These are phyloP conservation scores for Oasisia sp. DNA, from an alignment of 2,888 invertebrate genomes.

Conservation along the genomic window DNA sequence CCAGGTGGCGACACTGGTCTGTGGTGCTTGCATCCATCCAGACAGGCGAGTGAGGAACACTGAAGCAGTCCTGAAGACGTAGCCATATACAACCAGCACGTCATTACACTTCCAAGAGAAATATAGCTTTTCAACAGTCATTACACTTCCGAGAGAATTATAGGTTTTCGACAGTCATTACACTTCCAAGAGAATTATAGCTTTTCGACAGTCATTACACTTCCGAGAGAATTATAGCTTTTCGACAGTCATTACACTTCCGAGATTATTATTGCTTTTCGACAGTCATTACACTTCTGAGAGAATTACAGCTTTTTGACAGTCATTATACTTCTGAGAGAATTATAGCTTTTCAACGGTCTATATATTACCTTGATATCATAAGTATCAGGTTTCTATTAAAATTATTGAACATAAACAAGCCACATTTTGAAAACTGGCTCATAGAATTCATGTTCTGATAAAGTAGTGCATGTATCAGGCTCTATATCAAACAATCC, in stretches of 20 bases:
- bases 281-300: background rate
- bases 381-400: background rate
- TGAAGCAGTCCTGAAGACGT: conserved; percentile 73
- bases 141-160: background rate
- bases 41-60: conserved; percentile 83
- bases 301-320: background rate
- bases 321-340: background rate
- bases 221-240: background rate
- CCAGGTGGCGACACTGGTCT: conserved; percentile 80
- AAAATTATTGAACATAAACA: no score
- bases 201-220: background rate
- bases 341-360: background rate
- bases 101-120: conserved; percentile 8
- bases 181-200: background rate
- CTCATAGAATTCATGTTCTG: no score
- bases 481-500: no score
- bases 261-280: background rate
- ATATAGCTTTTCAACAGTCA: background rate
- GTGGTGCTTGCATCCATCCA: conserved; percentile 96
- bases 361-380: background rate
- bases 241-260: background rate
- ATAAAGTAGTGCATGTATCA: no score
- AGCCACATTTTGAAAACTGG: no score
- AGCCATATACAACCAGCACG: background rate
- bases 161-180: no score